Conservation (phyloP, 2,888 invertebrate genomes). For the Stenoptilia bipunctidactyla region DNA sequence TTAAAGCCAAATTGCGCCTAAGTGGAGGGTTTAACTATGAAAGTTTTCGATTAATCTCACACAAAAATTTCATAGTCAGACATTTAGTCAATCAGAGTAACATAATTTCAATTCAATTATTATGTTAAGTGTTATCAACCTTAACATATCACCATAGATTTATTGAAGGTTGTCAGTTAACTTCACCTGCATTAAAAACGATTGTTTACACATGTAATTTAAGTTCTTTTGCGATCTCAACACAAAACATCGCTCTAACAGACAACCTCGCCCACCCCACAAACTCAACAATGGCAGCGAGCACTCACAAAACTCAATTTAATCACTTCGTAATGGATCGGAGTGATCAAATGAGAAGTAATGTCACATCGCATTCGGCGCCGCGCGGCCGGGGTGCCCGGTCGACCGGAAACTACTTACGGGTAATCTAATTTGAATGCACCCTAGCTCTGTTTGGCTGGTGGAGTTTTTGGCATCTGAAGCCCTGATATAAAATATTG, state of each 20-base stretch:
- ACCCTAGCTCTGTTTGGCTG: conserved; percentile 20
- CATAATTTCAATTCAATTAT: too few relatives aligned
- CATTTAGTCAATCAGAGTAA: too few relatives aligned
- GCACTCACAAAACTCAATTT: conserved; percentile 25
- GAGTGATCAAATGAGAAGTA: conserved; percentile 57
- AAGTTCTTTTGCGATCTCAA: background rate
- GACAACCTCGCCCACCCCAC: background rate
- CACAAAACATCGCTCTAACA: background rate
- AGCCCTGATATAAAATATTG: background rate
- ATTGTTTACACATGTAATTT: too few relatives aligned
- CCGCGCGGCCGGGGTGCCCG: conserved; percentile 16
- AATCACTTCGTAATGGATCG: conserved; percentile 36
- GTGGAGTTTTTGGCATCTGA: conserved; percentile 7
- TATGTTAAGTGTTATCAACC: too few relatives aligned
- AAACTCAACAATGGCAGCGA: background rate
- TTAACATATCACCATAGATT: too few relatives aligned
- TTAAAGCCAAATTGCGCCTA: too few relatives aligned
- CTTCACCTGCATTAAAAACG: too few relatives aligned
- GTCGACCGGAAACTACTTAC: conserved; percentile 38
- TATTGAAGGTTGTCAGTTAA: too few relatives aligned
- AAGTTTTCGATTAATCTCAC: too few relatives aligned
- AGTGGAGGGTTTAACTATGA: too few relatives aligned
- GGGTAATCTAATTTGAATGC: conserved; percentile 47
- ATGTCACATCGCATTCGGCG: conserved; percentile 29
- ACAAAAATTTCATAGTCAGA: too few relatives aligned